A percentile compares a stretch with the other conserved stretches of the same genome.
Conservation (phyloP, 1,140 invertebrate species). For the Olivierus martensii region DNA sequence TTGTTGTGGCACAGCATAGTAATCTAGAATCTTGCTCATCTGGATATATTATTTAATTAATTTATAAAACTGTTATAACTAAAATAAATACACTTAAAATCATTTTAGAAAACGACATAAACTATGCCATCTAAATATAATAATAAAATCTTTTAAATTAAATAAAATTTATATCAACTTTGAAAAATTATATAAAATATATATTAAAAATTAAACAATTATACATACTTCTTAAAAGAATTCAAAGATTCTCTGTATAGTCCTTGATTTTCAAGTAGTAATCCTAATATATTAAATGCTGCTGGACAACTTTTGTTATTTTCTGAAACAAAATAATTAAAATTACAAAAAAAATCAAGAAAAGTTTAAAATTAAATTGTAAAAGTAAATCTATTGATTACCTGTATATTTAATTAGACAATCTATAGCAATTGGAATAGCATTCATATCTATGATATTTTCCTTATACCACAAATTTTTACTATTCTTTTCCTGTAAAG, state of each 20-base stretch:
- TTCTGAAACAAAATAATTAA: constrained; percentile 30
- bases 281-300: constrained; percentile 59
- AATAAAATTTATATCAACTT: no score
- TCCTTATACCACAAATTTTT: constrained; percentile 45
- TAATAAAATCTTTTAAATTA: no score
- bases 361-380: not conserved
- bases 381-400: constrained; percentile 22
- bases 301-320: constrained; percentile 41
- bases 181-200: no score
- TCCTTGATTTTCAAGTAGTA: constrained; percentile 57
- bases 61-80: no score
- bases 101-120: no score
- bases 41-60: no score
- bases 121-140: no score
- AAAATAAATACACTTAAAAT: no score
- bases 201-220: no score
- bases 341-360: constrained; percentile 21
- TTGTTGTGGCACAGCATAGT: no score
- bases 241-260: constrained; percentile 44
- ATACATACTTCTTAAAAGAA: constrained; percentile 40
- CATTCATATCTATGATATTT: constrained; percentile 61
- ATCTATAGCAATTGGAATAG: constrained; percentile 56
- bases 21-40: no score
- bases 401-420: constrained; percentile 55
- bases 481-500: constrained; percentile 38